Evolutionary conservation across 2,113 vertebrate species (phyloP).

Genomic region (Turdus rufiventris): DNA sequence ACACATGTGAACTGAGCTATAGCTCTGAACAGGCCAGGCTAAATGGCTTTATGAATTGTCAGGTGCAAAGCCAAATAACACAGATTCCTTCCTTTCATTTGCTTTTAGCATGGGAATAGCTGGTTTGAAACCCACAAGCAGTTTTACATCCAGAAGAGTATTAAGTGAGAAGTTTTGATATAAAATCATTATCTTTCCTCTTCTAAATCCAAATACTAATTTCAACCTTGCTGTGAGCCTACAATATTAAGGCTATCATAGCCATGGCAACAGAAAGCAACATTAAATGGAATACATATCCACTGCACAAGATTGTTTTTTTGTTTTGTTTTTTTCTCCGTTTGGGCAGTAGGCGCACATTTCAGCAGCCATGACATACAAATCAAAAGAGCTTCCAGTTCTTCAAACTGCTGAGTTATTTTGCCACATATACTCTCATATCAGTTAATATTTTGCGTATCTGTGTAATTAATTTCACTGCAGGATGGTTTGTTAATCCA

Average conservation of each 20-base stretch:
- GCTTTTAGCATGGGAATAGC: slow-evolving; percentile 27
- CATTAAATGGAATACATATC: slow-evolving; percentile 46
- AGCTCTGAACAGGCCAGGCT: neutral
- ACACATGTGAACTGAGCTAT: neutral
- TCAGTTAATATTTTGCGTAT: slow-evolving; percentile 45
- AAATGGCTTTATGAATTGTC: neutral
- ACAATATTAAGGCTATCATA: slow-evolving; percentile 68
- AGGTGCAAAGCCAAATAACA: slow-evolving; percentile 27
- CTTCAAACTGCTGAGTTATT: slow-evolving; percentile 39
- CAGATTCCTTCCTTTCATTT: neutral
- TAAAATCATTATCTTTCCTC: slow-evolving; percentile 73
- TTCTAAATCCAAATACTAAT: slow-evolving; percentile 79
- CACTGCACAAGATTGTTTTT: neutral
- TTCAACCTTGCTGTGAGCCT: slow-evolving; percentile 75
- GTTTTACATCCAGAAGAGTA: slow-evolving; percentile 61
- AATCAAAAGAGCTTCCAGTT: slow-evolving; percentile 31
- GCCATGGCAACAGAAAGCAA: slow-evolving; percentile 72
- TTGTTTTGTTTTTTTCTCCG: neutral
- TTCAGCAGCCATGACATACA: slow-evolving; percentile 2
- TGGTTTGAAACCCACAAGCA: slow-evolving; percentile 52
- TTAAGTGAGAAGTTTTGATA: slow-evolving; percentile 69
- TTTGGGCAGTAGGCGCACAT: neutral
- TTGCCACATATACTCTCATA: neutral
- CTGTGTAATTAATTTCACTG: slow-evolving; percentile 57
- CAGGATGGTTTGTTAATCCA: slow-evolving; percentile 57